phyloP scores from a whole-genome alignment of 2,888 invertebrate species.

The Kryphioiulus occultus region DNA sequence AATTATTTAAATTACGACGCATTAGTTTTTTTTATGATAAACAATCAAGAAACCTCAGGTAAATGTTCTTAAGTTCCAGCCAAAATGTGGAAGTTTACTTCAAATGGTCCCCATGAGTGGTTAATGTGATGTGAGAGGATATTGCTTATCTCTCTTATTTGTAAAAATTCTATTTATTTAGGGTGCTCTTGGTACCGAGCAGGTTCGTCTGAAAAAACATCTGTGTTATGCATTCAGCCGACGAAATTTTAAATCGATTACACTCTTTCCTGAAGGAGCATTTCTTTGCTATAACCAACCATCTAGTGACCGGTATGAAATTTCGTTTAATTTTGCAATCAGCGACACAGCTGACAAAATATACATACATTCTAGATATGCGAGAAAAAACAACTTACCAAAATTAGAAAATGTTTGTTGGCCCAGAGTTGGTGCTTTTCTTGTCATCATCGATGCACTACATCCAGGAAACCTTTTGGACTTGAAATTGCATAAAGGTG shows the following conservation, averaged over 20 bases:
- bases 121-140: background rate
- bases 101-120: background rate
- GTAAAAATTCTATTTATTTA: slow-evolving; percentile 58
- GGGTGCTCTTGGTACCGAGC: slow-evolving; percentile 55
- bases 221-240: slow-evolving; percentile 77
- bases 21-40: too few relatives aligned
- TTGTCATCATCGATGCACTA: slow-evolving; percentile 79
- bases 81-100: too few relatives aligned
- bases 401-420: slow-evolving; percentile 84
- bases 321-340: slow-evolving; percentile 57
- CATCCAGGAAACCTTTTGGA: slow-evolving; percentile 63
- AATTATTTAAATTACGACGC: too few relatives aligned
- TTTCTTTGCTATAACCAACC: slow-evolving; percentile 88
- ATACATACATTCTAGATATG: slow-evolving; percentile 66
- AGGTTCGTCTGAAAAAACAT: slow-evolving; percentile 65
- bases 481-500: slow-evolving; percentile 67
- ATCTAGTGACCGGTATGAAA: slow-evolving; percentile 77
- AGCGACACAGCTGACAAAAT: background rate
- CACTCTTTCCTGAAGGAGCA: slow-evolving; percentile 94
- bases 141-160: background rate
- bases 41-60: too few relatives aligned
- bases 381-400: slow-evolving; percentile 85
- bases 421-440: slow-evolving; percentile 88
- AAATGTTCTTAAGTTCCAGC: too few relatives aligned
- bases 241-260: slow-evolving; percentile 80